Base-by-base conservation (phyloP, 2,888 invertebrate genomes). In the Podabrus alpinus region DNA sequence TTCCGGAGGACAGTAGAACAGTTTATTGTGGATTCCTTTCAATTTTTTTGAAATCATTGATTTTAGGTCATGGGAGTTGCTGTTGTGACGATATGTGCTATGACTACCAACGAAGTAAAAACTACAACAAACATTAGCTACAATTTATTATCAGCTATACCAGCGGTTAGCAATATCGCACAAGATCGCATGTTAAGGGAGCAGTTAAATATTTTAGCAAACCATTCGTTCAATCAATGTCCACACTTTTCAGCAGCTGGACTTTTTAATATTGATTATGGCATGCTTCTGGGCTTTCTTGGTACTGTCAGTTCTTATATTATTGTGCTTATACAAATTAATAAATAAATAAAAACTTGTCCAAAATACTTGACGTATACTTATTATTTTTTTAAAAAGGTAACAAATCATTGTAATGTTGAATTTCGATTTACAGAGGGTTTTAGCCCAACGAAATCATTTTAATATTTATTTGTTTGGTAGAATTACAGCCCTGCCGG, bases 271-370 rank as follows among this genome's bases (percentile, higher is more conserved):
- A 24, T 71, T 0, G 19, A 71, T 64, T 45, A 16, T 13, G 9
- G 16, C 1, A 71, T 15, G 11, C n/a, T 71, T 66, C 10, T 11
- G 9, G 9, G 17, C 1, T 11, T 71, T 9, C 13, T 64, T 13
- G 64, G 66, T 21, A 16, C 45, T 66, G n/a, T 71, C 3, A 29
- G 45, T 15, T 16, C 71, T 17, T 71, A 71, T 13, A n/a, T 71
- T 19, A 71, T 71, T 13, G 11, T 71, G 19, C 15, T 71, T 9
- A 17, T 90, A 10, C 59, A 71, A 25, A 9, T 62, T 16, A 61
- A 67, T 17, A n/a, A 66, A 21, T 66, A 61, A 25, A 7, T 21
- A 7, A 11, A 25, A 25, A 25, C n/a, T n/a, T n/a, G n/a, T n/a
- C n/a, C n/a, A n/a, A n/a, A n/a, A n/a, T n/a, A n/a, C n/a, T n/a